phyloP scores from a whole-genome alignment of 2,113 vertebrate species.

The Chaetodon auriga region DNA sequence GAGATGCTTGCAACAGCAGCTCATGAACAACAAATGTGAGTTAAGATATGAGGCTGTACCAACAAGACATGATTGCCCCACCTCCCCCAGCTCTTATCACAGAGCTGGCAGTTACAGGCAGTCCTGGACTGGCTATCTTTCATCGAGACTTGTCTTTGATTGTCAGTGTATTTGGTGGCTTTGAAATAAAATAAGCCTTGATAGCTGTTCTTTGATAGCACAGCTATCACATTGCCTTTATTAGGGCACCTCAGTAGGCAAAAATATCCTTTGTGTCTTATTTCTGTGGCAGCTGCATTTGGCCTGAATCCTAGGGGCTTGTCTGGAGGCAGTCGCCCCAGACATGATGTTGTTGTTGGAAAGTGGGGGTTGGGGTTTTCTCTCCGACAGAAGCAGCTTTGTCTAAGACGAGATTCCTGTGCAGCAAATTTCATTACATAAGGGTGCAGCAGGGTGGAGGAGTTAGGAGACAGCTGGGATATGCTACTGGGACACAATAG shows the following conservation, averaged over 20 bases:
- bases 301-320: conserved; percentile 56
- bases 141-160: not conserved
- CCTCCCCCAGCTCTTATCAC: not conserved
- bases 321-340: conserved; percentile 48
- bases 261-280: conserved; percentile 6
- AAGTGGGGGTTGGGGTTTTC: conserved; percentile 70
- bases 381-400: conserved; percentile 79
- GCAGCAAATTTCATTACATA: conserved; percentile 82
- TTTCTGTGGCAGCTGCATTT: conserved; percentile 31
- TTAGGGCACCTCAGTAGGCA: conserved; percentile 7
- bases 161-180: not conserved
- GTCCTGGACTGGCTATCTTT: conserved; percentile 10
- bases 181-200: conserved; percentile 11
- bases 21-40: conserved; percentile 11
- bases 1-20: conserved; percentile 27
- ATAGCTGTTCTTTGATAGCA: conserved; percentile 7
- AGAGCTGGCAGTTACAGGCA: conserved; percentile 7
- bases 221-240: conserved; percentile 3
- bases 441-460: conserved; percentile 65
- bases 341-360: conserved; percentile 35
- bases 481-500: conserved; percentile 69
- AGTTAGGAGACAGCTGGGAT: conserved; percentile 72
- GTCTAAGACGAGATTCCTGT: conserved; percentile 82
- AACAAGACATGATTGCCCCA: not conserved
- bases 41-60: conserved; percentile 13